Percentiles rank a stretch among this genome's conserved stretches.
phyloP scores from a whole-genome alignment of 2,888 invertebrate genomes.

The Archips crataeganus region DNA sequence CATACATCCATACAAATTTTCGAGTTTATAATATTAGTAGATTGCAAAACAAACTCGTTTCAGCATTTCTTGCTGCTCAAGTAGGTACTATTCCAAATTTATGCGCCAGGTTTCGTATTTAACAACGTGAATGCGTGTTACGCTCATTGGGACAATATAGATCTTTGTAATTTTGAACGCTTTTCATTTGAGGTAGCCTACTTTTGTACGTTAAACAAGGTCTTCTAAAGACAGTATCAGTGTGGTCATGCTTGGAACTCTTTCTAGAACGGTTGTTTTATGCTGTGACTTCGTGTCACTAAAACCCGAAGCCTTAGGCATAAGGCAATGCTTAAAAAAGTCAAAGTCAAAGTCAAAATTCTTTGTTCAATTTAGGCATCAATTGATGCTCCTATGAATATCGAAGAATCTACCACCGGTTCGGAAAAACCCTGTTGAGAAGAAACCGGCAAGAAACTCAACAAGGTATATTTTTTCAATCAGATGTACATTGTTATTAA shows the following conservation, averaged over 20 bases:
- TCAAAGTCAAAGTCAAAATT: too few relatives aligned
- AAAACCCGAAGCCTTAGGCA: not conserved
- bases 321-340: too few relatives aligned
- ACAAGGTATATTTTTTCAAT: too few relatives aligned
- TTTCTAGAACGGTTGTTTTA: not conserved
- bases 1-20: too few relatives aligned
- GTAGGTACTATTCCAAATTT: not conserved
- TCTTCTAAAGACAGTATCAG: not conserved
- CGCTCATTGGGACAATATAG: not conserved
- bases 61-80: not conserved
- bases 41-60: not conserved
- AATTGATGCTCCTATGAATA: too few relatives aligned
- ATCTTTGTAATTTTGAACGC: not conserved
- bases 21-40: too few relatives aligned
- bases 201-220: not conserved
- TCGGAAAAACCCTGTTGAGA: too few relatives aligned
- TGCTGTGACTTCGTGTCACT: not conserved
- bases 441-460: too few relatives aligned
- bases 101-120: not conserved
- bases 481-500: too few relatives aligned
- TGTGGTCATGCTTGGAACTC: not conserved
- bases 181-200: slow-evolving; percentile 1
- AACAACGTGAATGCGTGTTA: not conserved
- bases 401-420: too few relatives aligned
- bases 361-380: too few relatives aligned